Percentiles rank a stretch among this genome's conserved stretches.
These are phyloP conservation scores for Epizoanthus scotinus DNA, from an alignment of 92 coral and sea anemone species.

Conservation along the genomic window DNA sequence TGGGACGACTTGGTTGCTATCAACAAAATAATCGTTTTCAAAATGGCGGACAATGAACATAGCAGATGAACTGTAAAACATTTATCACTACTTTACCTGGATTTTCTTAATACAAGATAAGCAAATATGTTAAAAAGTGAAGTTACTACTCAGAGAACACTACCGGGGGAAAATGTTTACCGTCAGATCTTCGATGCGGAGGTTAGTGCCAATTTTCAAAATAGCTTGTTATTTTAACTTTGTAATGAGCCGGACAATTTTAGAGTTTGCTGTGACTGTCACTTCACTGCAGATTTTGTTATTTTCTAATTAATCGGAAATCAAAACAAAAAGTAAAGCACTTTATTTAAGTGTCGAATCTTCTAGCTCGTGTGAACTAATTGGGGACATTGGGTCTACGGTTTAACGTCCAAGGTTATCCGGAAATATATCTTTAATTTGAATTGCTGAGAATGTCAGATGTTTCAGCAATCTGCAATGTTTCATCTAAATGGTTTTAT, in stretches of 20 bases:
- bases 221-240: too few relatives aligned
- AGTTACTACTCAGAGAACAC: slow-evolving; percentile 60
- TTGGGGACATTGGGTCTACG: too few relatives aligned
- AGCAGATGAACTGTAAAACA: slow-evolving; percentile 3
- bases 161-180: slow-evolving; percentile 85
- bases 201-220: slow-evolving; percentile 47
- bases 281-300: not conserved
- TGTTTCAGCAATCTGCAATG: not conserved
- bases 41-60: slow-evolving; percentile 70
- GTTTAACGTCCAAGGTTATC: too few relatives aligned
- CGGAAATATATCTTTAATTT: too few relatives aligned
- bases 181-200: slow-evolving; percentile 96
- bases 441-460: too few relatives aligned
- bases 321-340: too few relatives aligned
- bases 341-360: not conserved
- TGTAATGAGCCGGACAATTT: too few relatives aligned
- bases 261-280: not conserved
- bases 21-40: slow-evolving; percentile 55
- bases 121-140: slow-evolving; percentile 79
- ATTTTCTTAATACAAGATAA: slow-evolving; percentile 5
- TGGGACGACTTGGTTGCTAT: slow-evolving; percentile 59
- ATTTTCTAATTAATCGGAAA: not conserved
- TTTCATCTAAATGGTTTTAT: slow-evolving; percentile 3
- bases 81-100: not conserved
- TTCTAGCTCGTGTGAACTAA: too few relatives aligned